Base-by-base conservation (phyloP, 1,140 invertebrate genomes). In the Eurosta solidaginis region DNA sequence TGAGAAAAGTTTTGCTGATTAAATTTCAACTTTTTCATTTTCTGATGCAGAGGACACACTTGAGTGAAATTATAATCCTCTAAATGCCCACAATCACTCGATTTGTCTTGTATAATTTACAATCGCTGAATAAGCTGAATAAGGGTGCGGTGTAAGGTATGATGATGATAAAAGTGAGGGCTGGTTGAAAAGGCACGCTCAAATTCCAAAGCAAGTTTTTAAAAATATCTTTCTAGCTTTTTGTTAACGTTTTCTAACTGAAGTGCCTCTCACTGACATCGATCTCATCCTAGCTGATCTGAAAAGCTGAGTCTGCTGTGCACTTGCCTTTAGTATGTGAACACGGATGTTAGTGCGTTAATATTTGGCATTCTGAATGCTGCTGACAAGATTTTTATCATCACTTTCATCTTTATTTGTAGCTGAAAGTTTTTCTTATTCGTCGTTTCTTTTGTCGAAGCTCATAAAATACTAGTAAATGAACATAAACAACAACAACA, bases 11-110 rank as follows among this genome's bases (percentile, higher is more conserved):
- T 74, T 74, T 42, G 42, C 44, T 74, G 73, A 74, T 74, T 74
- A 74, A 74, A 74, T 74, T 47, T 74, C 44, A 74, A 74, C 73
- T 74, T 74, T 74, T 74, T 74, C 73, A 74, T 47, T 74, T 74
- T 36, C 40, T 74, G 73, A 12, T 42, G 44, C 44, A 45, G 17
- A 29, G 44, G 73, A 74, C 73, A 74, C 40, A 45, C 44, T 47
- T 45, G 42, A 74, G 73, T 74, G 40, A 74, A 47, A 74, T 74
- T 74, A 74, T 74, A 74, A 68, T 68, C 59, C 59, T 68, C 40
- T 33, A 42, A 68, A 33, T 33, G 59, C 27, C 59, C 59, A 20
- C 59, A 68, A 40, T 40, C 59, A 40, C 4, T 33, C 59, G 59
- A 40, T 40, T 68, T 20, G 33, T 29, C 27, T 29, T n/a, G n/a